Evolutionary conservation across 1,140 invertebrate genomes (phyloP).

Genomic region (Hirudo medicinalis): DNA sequence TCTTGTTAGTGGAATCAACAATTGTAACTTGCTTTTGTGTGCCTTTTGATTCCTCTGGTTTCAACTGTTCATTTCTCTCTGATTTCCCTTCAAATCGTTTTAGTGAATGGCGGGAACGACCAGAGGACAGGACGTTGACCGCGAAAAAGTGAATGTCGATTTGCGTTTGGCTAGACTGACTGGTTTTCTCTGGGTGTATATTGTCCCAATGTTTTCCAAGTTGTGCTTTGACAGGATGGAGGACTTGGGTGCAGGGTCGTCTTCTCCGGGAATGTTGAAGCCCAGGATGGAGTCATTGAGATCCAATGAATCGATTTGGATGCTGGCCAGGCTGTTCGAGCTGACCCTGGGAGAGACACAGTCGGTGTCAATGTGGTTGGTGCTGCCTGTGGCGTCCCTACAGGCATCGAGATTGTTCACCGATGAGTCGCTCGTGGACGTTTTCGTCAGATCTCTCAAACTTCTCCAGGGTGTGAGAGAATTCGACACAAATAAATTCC

Average conservation of each 20-base stretch:
- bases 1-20: conserved; percentile 7
- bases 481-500: background rate
- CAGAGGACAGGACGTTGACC: conserved; percentile 18
- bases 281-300: background rate
- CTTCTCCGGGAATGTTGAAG: background rate
- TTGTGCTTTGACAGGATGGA: no score
- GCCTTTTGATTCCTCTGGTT: background rate
- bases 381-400: background rate
- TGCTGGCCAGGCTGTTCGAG: conserved; percentile 17
- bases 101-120: background rate
- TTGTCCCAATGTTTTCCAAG: background rate
- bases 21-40: background rate
- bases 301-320: conserved; percentile 7
- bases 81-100: background rate
- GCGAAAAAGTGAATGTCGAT: background rate
- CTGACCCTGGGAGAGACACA: conserved; percentile 19
- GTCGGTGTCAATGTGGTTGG: conserved; percentile 15
- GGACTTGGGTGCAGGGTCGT: no score
- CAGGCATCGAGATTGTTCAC: background rate
- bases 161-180: background rate
- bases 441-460: conserved; percentile 11
- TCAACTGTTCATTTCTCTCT: conserved; percentile 2
- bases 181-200: background rate
- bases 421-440: background rate
- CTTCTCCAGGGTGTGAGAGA: background rate